These are phyloP conservation scores for Acanthacorydalis orientalis DNA, from an alignment of 2,888 invertebrate species.

Conservation along the genomic window DNA sequence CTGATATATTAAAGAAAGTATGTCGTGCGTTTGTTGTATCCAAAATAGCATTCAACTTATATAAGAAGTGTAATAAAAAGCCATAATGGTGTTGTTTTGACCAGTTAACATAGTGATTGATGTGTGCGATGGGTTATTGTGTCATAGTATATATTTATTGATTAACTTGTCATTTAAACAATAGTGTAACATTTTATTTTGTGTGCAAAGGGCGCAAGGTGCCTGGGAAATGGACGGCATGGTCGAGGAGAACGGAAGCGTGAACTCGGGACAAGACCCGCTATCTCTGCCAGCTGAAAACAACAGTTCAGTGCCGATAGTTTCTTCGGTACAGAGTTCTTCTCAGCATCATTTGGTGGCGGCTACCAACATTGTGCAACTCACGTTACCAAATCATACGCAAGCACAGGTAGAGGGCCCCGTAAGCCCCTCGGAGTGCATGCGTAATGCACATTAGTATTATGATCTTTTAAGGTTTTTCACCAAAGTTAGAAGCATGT, in stretches of 20 bases:
- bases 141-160: too few relatives aligned
- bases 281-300: conserved; percentile 34
- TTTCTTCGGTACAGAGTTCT: conserved; percentile 36
- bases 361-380: conserved; percentile 70
- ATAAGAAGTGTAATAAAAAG: too few relatives aligned
- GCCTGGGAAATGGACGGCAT: conserved; percentile 69
- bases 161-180: too few relatives aligned
- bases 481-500: neutral
- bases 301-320: conserved; percentile 31
- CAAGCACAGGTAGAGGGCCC: conserved; percentile 42
- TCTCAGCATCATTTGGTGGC: conserved; percentile 36
- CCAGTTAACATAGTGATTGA: too few relatives aligned
- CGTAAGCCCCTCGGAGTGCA: conserved; percentile 14
- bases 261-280: conserved; percentile 29
- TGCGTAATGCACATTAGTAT: conserved; percentile 7
- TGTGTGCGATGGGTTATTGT: too few relatives aligned
- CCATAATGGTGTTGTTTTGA: too few relatives aligned
- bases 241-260: conserved; percentile 78
- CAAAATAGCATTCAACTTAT: too few relatives aligned
- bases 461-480: neutral
- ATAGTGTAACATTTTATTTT: too few relatives aligned
- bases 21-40: too few relatives aligned
- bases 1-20: neutral
- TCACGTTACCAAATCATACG: conserved; percentile 49
- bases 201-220: conserved; percentile 40